Conservation (phyloP, 2,797 vertebrate genomes). For the Poliocrania exsul region DNA sequence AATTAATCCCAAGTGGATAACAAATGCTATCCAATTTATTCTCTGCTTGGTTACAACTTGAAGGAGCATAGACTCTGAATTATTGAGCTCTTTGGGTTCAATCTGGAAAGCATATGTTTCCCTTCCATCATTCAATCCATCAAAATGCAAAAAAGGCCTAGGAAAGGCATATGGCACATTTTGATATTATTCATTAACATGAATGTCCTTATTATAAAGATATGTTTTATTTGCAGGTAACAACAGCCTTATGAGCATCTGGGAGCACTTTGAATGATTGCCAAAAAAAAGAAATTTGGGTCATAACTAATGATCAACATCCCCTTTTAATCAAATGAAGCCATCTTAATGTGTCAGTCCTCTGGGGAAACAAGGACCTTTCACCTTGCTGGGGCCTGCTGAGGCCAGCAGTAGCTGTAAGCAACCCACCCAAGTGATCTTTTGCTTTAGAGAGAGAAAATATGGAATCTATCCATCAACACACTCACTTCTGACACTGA, state of each 20-base stretch:
- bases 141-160: conserved; percentile 60
- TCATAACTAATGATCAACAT: conserved; percentile 82
- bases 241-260: conserved; percentile 71
- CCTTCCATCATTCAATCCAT: conserved; percentile 77
- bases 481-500: not conserved
- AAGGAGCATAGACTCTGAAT: conserved; percentile 68
- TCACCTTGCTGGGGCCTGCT: conserved; percentile 71
- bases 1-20: conserved; percentile 80
- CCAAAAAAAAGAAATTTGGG: conserved; percentile 75
- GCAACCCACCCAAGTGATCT: conserved; percentile 34
- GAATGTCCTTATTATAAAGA: conserved; percentile 73
- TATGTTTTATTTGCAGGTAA: conserved; percentile 80
- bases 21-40: conserved; percentile 75
- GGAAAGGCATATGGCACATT: conserved; percentile 65
- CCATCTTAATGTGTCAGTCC: conserved; percentile 78
- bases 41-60: conserved; percentile 67
- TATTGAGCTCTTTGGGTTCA: conserved; percentile 64
- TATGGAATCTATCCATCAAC: conserved; percentile 26
- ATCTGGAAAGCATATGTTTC: conserved; percentile 84
- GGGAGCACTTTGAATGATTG: conserved; percentile 82
- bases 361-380: conserved; percentile 78
- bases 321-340: conserved; percentile 84
- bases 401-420: conserved; percentile 77
- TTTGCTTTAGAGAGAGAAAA: conserved; percentile 6
- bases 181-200: conserved; percentile 71